Percentiles rank a stretch among this genome's conserved stretches.
Evolutionary conservation across 2,888 invertebrate species (phyloP).

Genomic region (Dynastes hyllus): DNA sequence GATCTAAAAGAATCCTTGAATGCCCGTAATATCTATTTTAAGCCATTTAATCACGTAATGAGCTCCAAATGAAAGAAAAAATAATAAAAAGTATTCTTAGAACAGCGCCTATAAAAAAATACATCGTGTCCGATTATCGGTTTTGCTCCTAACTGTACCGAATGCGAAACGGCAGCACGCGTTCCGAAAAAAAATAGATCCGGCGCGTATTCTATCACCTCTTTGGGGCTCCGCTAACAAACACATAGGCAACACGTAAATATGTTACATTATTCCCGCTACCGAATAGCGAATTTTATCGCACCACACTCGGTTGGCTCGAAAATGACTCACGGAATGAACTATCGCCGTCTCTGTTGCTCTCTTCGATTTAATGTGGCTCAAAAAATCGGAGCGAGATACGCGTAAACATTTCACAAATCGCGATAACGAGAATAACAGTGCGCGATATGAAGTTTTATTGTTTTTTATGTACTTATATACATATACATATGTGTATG

Average conservation of each 20-base stretch:
- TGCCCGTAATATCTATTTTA: background rate
- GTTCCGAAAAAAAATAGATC: background rate
- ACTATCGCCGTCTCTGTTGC: background rate
- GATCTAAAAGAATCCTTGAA: background rate
- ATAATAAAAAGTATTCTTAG: too few species aligned
- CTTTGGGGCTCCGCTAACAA: background rate
- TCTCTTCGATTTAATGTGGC: constrained; percentile 15
- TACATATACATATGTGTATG: background rate
- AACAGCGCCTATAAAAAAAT: too few species aligned
- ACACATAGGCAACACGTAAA: background rate
- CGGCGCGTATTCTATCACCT: background rate
- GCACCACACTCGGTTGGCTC: background rate
- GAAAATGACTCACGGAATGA: constrained; percentile 16
- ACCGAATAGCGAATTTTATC: constrained; percentile 25
- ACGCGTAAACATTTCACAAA: constrained; percentile 4
- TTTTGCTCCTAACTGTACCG: too few species aligned
- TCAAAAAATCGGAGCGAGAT: constrained; percentile 10
- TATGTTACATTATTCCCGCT: background rate
- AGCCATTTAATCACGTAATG: background rate
- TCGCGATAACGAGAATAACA: constrained; percentile 12
- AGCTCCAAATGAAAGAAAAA: background rate
- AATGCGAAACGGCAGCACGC: too few species aligned
- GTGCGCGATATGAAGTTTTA: background rate
- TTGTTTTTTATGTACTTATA: background rate
- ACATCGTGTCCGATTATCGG: too few species aligned